These are phyloP conservation scores for Drosophila sordidapex DNA, from an alignment of 2,888 invertebrate genomes.

Conservation along the genomic window DNA sequence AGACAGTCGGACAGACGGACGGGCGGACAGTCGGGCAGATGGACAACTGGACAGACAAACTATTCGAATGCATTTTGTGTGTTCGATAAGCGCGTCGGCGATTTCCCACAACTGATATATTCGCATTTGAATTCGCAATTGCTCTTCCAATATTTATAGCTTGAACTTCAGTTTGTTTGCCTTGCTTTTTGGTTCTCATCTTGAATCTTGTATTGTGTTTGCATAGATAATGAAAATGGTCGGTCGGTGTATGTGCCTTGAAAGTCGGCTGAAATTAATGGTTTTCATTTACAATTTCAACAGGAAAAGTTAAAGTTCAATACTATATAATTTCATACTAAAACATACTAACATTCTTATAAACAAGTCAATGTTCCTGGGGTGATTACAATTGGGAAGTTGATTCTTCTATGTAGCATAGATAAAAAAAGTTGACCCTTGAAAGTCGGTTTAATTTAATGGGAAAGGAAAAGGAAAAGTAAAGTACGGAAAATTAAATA, in stretches of 20 bases:
- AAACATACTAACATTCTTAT: not conserved
- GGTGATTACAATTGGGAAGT: not conserved
- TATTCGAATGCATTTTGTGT: conserved; percentile 72
- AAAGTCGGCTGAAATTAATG: conserved; percentile 28
- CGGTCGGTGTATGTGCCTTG: not conserved
- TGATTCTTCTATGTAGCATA: not conserved
- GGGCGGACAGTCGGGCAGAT: not conserved
- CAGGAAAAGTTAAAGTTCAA: conserved; percentile 3
- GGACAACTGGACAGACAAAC: conserved; percentile 31
- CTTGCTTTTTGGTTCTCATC: conserved; percentile 28
- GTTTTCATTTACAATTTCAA: conserved; percentile 26
- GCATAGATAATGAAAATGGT: conserved; percentile 45
- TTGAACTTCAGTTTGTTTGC: conserved; percentile 27
- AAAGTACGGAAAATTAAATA: too few species aligned
- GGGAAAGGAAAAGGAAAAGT: conserved; percentile 6
- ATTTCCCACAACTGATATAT: conserved; percentile 73
- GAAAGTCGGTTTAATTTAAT: conserved; percentile 20
- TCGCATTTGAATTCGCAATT: conserved; percentile 65
- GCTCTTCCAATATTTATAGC: conserved; percentile 67
- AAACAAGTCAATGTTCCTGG: not conserved
- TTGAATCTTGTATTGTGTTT: conserved; percentile 15
- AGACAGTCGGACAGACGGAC: conserved; percentile 19
- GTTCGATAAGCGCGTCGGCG: conserved; percentile 63
- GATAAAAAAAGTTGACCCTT: conserved; percentile 38
- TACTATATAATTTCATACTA: not conserved